Evolutionary conservation across 1,140 invertebrate genomes (phyloP), one percentile per base, ranked within the genome.

Genomic region (Rhysida immarginata): DNA sequence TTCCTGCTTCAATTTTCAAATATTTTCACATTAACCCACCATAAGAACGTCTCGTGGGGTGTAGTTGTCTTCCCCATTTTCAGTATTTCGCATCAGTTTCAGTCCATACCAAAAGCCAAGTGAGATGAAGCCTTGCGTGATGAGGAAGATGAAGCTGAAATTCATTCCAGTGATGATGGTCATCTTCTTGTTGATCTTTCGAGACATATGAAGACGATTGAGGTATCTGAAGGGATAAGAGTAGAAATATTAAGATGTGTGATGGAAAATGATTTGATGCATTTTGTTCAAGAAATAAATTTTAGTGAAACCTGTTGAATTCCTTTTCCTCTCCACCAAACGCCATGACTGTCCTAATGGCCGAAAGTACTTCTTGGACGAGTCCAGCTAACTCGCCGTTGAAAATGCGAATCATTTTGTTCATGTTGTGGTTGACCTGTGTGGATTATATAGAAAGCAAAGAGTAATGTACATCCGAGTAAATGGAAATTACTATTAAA

Each of bases 291-390:
- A 13, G n/a, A 26, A 27, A 29, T 59, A n/a, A n/a, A n/a, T n/a
- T n/a, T n/a, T n/a, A n/a, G n/a, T n/a, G n/a, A n/a, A n/a, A 70
- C 65, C 84, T 74, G 18, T 73, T 63, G 1, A 80, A 68, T 71
- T 89, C 87, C 62, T 80, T 80, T 18, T 70, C 59, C 65, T 90
- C 82, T 13, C 85, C 87, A 57, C 83, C 83, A 61, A 91, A 88
- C 0, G 87, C 83, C 20, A 82, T 78, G 0, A 93, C 86, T 0
- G 88, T 92, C 24, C 82, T 73, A 16, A 93, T 78, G 1, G 81
- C 75, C 21, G 78, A 78, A 8, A 93, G 65, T 0, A 84, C 83
- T 65, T 92, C 87, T 65, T 89, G 85, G 0, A 87, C 87, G 8
- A 91, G 79, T 41, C 35, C 35, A 13, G 35, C 35, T 41, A 41